These are phyloP conservation scores for Adelosebastes latens DNA, from an alignment of 2,797 vertebrate genomes.

Conservation along the genomic window DNA sequence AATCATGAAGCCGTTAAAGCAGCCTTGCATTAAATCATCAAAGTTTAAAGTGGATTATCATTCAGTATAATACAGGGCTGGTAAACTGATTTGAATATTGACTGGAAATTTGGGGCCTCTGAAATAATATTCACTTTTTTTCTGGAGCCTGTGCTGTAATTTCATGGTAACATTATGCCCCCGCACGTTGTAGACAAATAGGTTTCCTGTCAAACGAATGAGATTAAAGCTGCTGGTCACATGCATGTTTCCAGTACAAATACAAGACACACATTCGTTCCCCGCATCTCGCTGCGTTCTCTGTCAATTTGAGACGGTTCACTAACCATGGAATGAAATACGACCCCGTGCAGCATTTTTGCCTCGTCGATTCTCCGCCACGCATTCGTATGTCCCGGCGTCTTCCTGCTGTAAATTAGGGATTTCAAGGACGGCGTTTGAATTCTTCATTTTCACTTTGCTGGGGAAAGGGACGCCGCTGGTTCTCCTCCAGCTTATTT, in stretches of 20 bases:
- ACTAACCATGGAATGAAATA: conserved; percentile 93
- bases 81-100: conserved; percentile 24
- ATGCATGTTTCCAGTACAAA: conserved; percentile 12
- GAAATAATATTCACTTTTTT: conserved; percentile 3
- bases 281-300: background rate
- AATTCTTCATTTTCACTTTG: conserved; percentile 91
- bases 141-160: background rate
- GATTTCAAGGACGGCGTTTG: conserved; percentile 91
- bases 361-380: conserved; percentile 93
- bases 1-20: conserved; percentile 30
- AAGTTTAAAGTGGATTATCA: conserved; percentile 45
- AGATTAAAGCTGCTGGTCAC: conserved; percentile 26
- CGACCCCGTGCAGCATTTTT: conserved; percentile 91
- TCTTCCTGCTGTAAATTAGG: conserved; percentile 95
- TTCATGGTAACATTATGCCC: background rate
- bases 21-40: conserved; percentile 29
- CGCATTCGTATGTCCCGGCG: conserved; percentile 92
- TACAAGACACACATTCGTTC: conserved; percentile 9
- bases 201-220: conserved; percentile 25
- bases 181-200: background rate
- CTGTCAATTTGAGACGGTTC: conserved; percentile 25
- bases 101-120: conserved; percentile 3
- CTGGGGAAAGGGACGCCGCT: conserved; percentile 90
- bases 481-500: conserved; percentile 94
- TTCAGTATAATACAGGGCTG: background rate